A percentile compares a stretch with the other conserved stretches of the same genome.
Evolutionary conservation across 23 tunicate species (phyloP).

Genomic region (Trididemnum nubilum): DNA sequence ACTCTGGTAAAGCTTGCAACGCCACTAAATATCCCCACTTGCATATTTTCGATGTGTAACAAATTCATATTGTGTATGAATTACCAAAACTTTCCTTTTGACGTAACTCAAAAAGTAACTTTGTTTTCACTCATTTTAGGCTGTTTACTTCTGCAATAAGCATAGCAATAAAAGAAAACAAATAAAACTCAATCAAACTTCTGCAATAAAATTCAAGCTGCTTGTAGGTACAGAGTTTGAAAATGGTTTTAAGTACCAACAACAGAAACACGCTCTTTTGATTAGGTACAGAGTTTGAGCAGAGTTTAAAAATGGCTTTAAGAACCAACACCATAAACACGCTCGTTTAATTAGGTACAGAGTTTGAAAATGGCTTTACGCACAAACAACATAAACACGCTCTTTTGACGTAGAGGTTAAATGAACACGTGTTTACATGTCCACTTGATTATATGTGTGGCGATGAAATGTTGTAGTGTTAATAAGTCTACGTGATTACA

Average conservation of each 20-base stretch:
- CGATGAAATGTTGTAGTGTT: background rate
- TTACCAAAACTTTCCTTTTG: constrained; percentile 41
- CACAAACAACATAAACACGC: constrained; percentile 34
- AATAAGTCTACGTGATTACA: too few species aligned
- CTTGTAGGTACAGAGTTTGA: constrained; percentile 21
- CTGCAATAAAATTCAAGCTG: constrained; percentile 16
- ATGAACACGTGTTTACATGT: background rate
- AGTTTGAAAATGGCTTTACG: constrained; percentile 9
- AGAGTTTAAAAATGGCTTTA: too few species aligned
- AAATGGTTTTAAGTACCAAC: constrained; percentile 14
- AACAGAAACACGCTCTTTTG: constrained; percentile 26
- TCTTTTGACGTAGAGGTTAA: constrained; percentile 14
- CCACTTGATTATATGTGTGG: constrained; percentile 16
- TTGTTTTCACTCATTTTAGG: constrained; percentile 36
- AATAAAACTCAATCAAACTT: background rate
- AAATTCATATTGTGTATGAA: constrained; percentile 39
- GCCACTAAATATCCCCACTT: constrained; percentile 40
- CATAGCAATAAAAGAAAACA: background rate
- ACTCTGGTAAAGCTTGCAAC: constrained; percentile 37
- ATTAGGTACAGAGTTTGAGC: constrained; percentile 20
- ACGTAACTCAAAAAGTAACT: constrained; percentile 43
- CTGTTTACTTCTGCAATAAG: constrained; percentile 33
- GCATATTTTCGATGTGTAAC: constrained; percentile 43
- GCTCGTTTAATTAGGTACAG: constrained; percentile 26
- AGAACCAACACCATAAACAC: background rate